Base-by-base conservation (phyloP, 2,113 vertebrate genomes). In the Oenanthe oenanthe region DNA sequence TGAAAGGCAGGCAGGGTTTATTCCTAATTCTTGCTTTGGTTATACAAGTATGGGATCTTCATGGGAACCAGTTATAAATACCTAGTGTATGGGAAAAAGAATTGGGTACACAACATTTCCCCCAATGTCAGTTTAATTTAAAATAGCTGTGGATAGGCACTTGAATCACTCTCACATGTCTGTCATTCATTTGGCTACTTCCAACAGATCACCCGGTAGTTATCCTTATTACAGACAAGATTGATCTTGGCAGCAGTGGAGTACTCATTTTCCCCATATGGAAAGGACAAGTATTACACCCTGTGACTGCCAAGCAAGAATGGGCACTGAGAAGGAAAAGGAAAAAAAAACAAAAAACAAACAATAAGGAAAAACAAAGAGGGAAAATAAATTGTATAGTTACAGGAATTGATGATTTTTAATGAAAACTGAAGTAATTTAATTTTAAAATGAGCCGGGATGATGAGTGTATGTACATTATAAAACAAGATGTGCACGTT, bases 201-300 rank as follows among this genome's bases (percentile, higher is more conserved):
- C 53, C 58, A 65, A 43, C 20, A 62, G 56, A 67, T 93, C 72
- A 83, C 34, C 50, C 65, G 4, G 83, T 78, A 88, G 72, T 82
- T 97, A 76, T 48, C 74, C 40, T 72, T 89, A 60, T 67, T 93
- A 74, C 66, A 78, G 73, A n/a, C 67, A 80, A 58, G 56, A 74
- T 83, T 91, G 91, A 78, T 96, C 81, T 95, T 96, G 92, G 76
- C 94, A 95, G 60, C n/a, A 48, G 38, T 15, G 54, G 65, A 71
- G 45, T 47, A 80, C 15, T 89, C 34, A n/a, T 86, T 86, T 93
- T 93, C 53, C 60, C 63, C 53, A 40, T 66, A 74, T 80, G 72
- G 75, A 88, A 88, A 62, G 32, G 16, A 85, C 45, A 40, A 85
- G 50, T 66, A 66, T 38, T 80, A 63, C 19, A 50, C 25, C 19